Evolutionary conservation across 1,140 invertebrate genomes (phyloP).

Genomic region (Limonius californicus): DNA sequence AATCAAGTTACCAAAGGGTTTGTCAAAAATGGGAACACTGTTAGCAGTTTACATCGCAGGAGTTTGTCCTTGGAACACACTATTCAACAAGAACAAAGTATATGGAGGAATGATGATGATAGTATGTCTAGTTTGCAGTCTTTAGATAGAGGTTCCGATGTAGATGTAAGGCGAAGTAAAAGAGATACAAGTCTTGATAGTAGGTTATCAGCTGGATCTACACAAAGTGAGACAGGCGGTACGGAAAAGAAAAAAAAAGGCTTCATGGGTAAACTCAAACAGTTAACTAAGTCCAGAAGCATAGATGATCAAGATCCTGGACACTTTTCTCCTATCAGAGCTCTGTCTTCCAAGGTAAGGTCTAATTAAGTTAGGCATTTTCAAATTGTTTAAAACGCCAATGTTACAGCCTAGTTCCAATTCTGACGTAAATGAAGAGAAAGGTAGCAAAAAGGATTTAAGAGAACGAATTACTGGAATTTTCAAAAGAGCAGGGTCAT

Average conservation of each 20-base stretch:
- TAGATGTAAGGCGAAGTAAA: slow-evolving; percentile 50
- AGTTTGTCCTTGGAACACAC: slow-evolving; percentile 75
- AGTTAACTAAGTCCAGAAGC: slow-evolving; percentile 79
- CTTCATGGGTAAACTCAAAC: slow-evolving; percentile 78
- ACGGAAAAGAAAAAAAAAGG: slow-evolving; percentile 71
- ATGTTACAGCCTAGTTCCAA: slow-evolving; percentile 67
- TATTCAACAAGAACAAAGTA: slow-evolving; percentile 51
- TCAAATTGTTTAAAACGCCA: too few relatives aligned
- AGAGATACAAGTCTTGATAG: slow-evolving; percentile 73
- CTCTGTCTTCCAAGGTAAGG: slow-evolving; percentile 34
- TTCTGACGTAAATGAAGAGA: slow-evolving; percentile 68
- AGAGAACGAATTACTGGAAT: slow-evolving; percentile 77
- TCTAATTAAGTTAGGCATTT: too few relatives aligned
- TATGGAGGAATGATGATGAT: slow-evolving; percentile 72
- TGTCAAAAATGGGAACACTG: slow-evolving; percentile 48
- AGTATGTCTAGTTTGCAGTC: slow-evolving; percentile 78
- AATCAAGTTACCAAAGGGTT: slow-evolving; percentile 40
- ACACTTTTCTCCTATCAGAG: slow-evolving; percentile 34
- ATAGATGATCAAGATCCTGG: slow-evolving; percentile 60
- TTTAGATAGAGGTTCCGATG: slow-evolving; percentile 58
- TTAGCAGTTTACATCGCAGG: slow-evolving; percentile 58
- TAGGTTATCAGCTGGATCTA: slow-evolving; percentile 76
- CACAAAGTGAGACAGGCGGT: slow-evolving; percentile 74
- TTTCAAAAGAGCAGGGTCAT: slow-evolving; percentile 66
- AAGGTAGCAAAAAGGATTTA: slow-evolving; percentile 68